Percentiles rank a stretch among this genome's conserved stretches.
These are phyloP conservation scores for Protobothrops flavoviridis DNA, from an alignment of 2,113 vertebrate genomes.

Conservation along the genomic window DNA sequence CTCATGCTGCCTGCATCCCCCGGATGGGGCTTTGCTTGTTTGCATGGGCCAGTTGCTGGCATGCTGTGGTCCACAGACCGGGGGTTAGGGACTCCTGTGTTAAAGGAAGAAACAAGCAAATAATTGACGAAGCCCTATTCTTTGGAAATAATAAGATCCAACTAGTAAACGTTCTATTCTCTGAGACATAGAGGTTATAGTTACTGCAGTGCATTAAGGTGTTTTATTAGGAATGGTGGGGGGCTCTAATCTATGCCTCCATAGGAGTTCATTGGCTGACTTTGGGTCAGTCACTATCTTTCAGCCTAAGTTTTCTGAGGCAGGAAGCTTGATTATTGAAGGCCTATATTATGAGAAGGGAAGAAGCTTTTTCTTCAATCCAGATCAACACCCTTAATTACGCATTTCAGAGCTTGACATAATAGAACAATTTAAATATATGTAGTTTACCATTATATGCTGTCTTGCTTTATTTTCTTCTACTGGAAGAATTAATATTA, in stretches of 20 bases:
- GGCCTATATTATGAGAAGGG: slow-evolving; percentile 13
- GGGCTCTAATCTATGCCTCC: background rate
- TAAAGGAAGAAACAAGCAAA: background rate
- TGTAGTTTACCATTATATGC: background rate
- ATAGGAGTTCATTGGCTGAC: background rate
- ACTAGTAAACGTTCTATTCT: background rate
- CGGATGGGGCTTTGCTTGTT: background rate
- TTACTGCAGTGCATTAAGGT: background rate
- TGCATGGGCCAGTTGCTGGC: background rate
- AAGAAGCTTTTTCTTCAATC: background rate
- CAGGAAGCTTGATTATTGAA: background rate
- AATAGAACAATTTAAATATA: background rate
- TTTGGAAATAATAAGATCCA: background rate
- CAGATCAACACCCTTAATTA: background rate
- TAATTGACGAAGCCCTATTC: background rate
- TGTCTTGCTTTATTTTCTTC: background rate
- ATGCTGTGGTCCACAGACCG: accelerated
- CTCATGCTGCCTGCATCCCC: background rate
- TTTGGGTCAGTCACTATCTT: background rate
- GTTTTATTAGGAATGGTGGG: background rate
- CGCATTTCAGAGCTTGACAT: slow-evolving; percentile 7
- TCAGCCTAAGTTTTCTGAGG: background rate
- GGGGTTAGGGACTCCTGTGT: background rate
- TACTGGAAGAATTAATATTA: background rate
- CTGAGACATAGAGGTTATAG: background rate